Conservation (phyloP, 2,797 vertebrate species). For the Diplodus puntazzo region DNA sequence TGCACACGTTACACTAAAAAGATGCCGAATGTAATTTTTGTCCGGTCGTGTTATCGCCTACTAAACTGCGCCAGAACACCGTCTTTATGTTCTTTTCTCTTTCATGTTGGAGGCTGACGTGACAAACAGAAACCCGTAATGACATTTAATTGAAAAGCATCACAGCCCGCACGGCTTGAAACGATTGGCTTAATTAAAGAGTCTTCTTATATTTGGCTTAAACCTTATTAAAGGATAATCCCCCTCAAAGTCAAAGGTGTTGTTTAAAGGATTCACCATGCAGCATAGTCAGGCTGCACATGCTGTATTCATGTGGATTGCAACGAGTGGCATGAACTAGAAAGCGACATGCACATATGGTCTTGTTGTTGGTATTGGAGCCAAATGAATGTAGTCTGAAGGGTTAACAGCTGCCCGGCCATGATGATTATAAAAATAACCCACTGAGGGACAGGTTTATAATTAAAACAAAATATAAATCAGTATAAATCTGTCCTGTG, state of each 20-base stretch:
- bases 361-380: background rate
- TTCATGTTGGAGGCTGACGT: constrained; percentile 36
- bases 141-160: constrained; percentile 68
- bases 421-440: background rate
- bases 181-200: constrained; percentile 71
- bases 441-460: background rate
- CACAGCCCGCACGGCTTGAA: constrained; percentile 54
- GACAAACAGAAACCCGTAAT: constrained; percentile 55
- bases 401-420: background rate
- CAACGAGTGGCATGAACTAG: background rate
- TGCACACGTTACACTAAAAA: background rate
- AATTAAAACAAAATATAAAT: background rate
- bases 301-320: constrained; percentile 6
- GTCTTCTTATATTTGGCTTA: constrained; percentile 67
- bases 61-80: constrained; percentile 1
- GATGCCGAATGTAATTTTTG: background rate
- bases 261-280: constrained; percentile 62
- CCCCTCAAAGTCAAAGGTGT: constrained; percentile 68
- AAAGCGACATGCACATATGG: background rate
- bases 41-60: background rate
- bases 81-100: constrained; percentile 42
- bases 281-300: constrained; percentile 6
- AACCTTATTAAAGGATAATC: constrained; percentile 75
- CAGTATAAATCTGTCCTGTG: background rate
- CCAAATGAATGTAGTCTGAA: background rate